Evolutionary conservation across 2,797 vertebrate genomes (phyloP), one percentile per base, ranked within the genome.

Genomic region (Craterocephalus amniculus): DNA sequence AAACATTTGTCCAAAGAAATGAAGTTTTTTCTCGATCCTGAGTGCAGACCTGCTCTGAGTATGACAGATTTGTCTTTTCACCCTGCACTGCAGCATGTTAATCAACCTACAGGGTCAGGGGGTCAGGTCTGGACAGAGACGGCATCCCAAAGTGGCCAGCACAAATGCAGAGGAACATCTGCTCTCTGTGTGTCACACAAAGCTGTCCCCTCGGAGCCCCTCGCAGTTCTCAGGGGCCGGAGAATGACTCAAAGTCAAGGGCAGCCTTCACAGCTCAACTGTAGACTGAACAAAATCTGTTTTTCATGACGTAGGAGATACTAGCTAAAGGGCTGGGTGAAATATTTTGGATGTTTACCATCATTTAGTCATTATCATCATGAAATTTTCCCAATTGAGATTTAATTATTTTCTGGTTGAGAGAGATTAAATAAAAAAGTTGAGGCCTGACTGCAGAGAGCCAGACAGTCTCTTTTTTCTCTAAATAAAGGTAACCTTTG

Each of bases 181-280:
- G 94, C 90, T 92, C 81, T 80, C 69, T 58, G 80, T 83, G 87
- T 82, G 86, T 88, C 87, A 84, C 85, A 88, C 74, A 84, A 89
- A 91, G 89, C 77, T 82, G 87, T 84, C 85, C 85, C 89, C 76
- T 78, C 60, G 20, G 85, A 86, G 86, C 65, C 86, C 67, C 66
- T 70, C 7, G 6, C 52, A 45, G 75, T 74, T 78, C 80, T 75
- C 63, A 52, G 64, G 76, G 87, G 85, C 88, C 88, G 91, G 92
- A 86, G 89, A 91, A 91, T 72, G 18, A 77, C 81, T 89, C 88
- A 92, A 92, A 90, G 93, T 93, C 93, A 92, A 92, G 91, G 89
- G 63, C 87, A 85, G 80, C 36, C 60, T 55, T 51, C 63, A 29
- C 51, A 26, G 69, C 14, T 64, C 59, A 52, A 72, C 63, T 40